Percentiles rank a stretch among this genome's conserved stretches.
Conservation (phyloP, 2,113 vertebrate genomes). For the Morone chrysops region DNA sequence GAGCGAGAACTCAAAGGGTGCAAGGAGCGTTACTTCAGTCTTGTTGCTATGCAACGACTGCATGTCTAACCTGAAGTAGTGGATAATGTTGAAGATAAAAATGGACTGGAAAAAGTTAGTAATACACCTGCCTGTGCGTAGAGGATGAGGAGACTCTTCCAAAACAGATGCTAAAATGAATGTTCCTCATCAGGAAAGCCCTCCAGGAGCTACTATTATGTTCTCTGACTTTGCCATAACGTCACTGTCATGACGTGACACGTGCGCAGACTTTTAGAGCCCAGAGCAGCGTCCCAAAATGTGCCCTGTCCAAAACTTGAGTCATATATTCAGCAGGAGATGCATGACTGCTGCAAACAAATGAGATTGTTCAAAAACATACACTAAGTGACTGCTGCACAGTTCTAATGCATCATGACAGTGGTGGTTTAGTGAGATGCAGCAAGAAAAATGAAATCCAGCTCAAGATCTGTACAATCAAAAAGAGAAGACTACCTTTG, state of each 20-base stretch:
- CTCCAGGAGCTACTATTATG: constrained; percentile 43
- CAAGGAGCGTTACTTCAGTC: constrained; percentile 49
- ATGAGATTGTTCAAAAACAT: constrained; percentile 1
- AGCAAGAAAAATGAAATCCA: not conserved
- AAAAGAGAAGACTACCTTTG: not conserved
- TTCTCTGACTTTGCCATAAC: constrained; percentile 41
- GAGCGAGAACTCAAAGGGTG: constrained; percentile 52
- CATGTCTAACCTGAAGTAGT: constrained; percentile 58
- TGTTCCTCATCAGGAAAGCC: constrained; percentile 42
- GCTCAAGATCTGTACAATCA: not conserved
- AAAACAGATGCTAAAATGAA: constrained; percentile 41
- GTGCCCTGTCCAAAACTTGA: constrained; percentile 34
- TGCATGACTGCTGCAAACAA: constrained; percentile 16
- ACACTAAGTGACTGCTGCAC: not conserved
- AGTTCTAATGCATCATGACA: not conserved
- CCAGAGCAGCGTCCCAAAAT: constrained; percentile 20
- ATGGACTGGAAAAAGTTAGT: constrained; percentile 44
- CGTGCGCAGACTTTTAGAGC: constrained; percentile 44
- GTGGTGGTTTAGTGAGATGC: not conserved
- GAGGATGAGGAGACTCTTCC: constrained; percentile 19
- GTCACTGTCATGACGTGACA: constrained; percentile 33
- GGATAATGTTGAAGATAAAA: constrained; percentile 49
- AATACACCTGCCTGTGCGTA: constrained; percentile 3
- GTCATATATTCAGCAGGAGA: constrained; percentile 11
- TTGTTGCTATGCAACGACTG: constrained; percentile 77